These are phyloP conservation scores for Ostrea edulis DNA, from an alignment of 1,140 invertebrate species.

Conservation along the genomic window DNA sequence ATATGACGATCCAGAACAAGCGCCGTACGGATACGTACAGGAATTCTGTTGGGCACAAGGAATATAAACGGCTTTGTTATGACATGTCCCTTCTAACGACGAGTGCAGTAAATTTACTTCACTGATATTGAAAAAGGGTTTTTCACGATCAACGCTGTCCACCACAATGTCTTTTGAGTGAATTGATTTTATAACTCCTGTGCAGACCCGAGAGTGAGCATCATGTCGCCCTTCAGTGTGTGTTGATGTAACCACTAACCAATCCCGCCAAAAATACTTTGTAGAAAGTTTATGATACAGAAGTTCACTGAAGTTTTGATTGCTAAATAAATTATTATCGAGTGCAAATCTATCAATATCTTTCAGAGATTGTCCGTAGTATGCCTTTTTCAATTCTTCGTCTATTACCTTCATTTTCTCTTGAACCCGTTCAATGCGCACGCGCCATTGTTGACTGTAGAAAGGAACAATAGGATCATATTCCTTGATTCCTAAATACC, in stretches of 20 bases:
- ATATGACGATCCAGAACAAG: not conserved
- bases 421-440: not conserved
- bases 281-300: not conserved
- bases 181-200: not conserved
- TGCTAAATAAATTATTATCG: not conserved
- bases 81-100: not conserved
- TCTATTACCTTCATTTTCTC: not conserved
- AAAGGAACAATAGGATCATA: not conserved
- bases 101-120: not conserved
- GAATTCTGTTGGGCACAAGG: not conserved
- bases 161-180: not conserved
- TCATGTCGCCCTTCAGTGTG: not conserved
- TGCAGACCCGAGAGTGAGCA: not conserved
- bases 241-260: not conserved
- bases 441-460: not conserved
- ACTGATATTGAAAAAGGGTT: not conserved
- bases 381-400: not conserved
- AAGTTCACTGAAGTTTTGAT: not conserved
- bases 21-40: not conserved
- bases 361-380: not conserved
- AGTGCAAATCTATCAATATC: not conserved
- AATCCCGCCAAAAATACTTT: not conserved
- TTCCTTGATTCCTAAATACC: not conserved
- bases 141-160: not conserved
- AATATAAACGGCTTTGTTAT: not conserved